Evolutionary conservation across 2,797 vertebrate genomes (phyloP), one percentile per base, ranked within the genome.

Genomic region (Ctenochaetus hawaiiensis): DNA sequence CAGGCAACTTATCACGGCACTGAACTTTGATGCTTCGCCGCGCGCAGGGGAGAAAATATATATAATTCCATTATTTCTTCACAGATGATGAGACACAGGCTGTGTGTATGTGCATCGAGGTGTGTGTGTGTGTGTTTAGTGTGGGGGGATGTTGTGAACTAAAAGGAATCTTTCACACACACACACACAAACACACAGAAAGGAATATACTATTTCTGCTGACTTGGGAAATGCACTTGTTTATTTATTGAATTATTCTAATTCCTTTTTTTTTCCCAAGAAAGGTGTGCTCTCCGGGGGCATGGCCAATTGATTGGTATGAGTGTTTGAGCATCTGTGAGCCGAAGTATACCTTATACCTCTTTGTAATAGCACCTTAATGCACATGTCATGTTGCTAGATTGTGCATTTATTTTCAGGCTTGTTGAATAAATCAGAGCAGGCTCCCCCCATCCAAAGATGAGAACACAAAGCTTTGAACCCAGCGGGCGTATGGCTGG

Each of bases 41-140:
- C 90, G 20, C 87, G 82, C 89, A 89, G 81, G 85, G 89, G 93
- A 91, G 85, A 88, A 92, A 92, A 91, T 94, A 94, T 95, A 96
- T 94, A 93, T 95, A 95, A 96, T 96, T 96, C 96, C 94, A 96
- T 97, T 96, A 96, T 95, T 95, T 94, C 91, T 94, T 95, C 93
- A 89, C 95, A 95, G 96, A 96, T 95, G 95, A 94, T 91, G 95
- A 96, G 93, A 95, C 94, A 94, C 88, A 84, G 82, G 53, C 67
- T 75, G 60, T 58, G 79, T 91, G 90, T 92, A 54, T 69, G 67
- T 69, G 34, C 81, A 72, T 81, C 6, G 6, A 63, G 67, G 72
- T 49, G 66, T 52, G 70, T 57, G 66, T 77, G 64, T 22, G 49
- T 78, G 64, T 74, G 63, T 79, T 47, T 64, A 48, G 68, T 56